A percentile compares a stretch with the other conserved stretches of the same genome.
These are phyloP conservation scores for Manduca sexta DNA, from an alignment of 1,140 invertebrate genomes.

Conservation along the genomic window DNA sequence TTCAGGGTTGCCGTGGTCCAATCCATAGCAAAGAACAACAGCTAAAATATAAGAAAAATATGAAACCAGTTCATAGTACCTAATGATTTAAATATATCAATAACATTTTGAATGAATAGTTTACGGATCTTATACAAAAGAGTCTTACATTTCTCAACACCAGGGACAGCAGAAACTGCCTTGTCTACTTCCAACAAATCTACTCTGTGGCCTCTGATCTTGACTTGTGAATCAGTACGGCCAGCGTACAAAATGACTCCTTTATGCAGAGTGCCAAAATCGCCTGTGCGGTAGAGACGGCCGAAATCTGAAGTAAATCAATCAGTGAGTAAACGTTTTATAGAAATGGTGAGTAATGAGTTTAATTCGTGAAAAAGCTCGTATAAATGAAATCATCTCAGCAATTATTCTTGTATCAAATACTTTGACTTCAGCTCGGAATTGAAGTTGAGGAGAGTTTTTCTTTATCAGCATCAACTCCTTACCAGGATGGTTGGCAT, in stretches of 20 bases:
- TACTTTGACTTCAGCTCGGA: too few relatives aligned
- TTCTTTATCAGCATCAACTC: neutral
- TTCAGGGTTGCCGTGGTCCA: conserved; percentile 81
- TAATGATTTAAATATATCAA: neutral
- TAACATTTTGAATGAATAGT: neutral
- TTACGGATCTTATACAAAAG: neutral
- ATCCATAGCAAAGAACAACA: conserved; percentile 85
- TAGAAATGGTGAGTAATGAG: too few relatives aligned
- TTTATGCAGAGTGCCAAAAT: conserved; percentile 85
- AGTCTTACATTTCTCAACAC: conserved; percentile 76
- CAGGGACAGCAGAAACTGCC: conserved; percentile 73
- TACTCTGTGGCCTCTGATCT: conserved; percentile 88
- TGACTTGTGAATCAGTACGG: conserved; percentile 89
- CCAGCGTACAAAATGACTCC: conserved; percentile 84
- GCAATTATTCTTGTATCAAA: too few relatives aligned
- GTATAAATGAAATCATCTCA: too few relatives aligned
- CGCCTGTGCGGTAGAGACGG: conserved; percentile 86
- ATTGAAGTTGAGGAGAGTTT: too few relatives aligned
- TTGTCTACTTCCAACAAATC: conserved; percentile 89
- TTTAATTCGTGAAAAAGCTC: too few relatives aligned
- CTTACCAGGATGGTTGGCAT: conserved; percentile 78
- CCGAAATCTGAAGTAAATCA: conserved; percentile 77
- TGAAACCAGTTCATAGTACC: neutral
- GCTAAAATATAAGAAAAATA: conserved; percentile 34
- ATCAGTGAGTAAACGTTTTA: too few relatives aligned